Conservation (phyloP, 2,113 vertebrate species). For the Megaceryle torquata region DNA sequence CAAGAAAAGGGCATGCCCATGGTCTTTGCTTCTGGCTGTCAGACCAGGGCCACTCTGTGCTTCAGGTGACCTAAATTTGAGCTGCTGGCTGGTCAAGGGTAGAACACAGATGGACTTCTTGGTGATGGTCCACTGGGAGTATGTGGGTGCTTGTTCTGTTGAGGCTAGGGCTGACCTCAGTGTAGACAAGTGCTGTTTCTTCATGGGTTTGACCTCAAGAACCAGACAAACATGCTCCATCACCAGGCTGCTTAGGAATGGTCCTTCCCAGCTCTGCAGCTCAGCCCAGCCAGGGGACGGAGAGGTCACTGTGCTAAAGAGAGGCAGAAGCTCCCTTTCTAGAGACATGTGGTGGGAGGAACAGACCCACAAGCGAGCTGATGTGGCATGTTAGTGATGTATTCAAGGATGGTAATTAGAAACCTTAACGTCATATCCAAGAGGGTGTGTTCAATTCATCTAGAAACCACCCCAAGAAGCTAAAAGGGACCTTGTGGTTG, state of each 20-base stretch:
- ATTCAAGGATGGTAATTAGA: not conserved
- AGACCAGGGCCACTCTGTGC: not conserved
- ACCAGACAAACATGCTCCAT: not conserved
- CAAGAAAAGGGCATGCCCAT: not conserved
- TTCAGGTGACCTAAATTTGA: not conserved
- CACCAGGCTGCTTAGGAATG: not conserved
- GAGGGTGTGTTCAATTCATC: not conserved
- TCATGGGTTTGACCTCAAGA: not conserved
- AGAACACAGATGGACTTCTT: not conserved
- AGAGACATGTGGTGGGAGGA: not conserved
- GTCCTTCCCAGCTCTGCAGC: not conserved
- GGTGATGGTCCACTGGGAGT: not conserved
- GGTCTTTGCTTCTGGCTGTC: not conserved
- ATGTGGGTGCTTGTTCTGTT: not conserved
- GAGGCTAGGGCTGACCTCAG: not conserved
- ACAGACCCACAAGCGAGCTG: not conserved
- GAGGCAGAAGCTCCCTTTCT: not conserved
- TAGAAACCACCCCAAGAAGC: not conserved
- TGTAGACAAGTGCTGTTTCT: not conserved
- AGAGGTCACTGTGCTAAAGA: not conserved
- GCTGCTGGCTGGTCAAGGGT: not conserved
- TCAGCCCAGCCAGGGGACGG: not conserved
- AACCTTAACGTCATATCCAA: not conserved
- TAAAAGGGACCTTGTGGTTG: conserved; percentile 36
- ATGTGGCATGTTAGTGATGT: not conserved